phyloP scores from a whole-genome alignment of 2,113 vertebrate species.

The Onychostoma macrolepis region DNA sequence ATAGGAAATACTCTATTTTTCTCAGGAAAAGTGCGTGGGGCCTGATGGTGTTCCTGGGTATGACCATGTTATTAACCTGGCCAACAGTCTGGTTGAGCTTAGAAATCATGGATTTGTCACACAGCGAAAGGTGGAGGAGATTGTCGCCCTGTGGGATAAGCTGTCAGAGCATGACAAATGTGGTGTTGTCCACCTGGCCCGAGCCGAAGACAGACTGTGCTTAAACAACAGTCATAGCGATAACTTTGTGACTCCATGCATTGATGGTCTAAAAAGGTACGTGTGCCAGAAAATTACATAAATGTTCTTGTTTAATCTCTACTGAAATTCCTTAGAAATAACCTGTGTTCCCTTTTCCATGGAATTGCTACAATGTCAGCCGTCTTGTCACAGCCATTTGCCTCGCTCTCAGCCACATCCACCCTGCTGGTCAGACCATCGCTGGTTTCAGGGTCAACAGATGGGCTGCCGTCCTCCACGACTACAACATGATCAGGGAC shows the following conservation, averaged over 20 bases:
- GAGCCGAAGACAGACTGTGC: no score
- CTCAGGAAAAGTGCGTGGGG: conserved; percentile 6
- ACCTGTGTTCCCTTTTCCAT: not conserved
- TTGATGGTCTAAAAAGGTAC: not conserved
- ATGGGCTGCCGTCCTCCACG: conserved; percentile 20
- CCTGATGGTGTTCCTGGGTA: conserved; percentile 29
- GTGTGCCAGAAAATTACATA: not conserved
- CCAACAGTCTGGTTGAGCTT: conserved; percentile 34
- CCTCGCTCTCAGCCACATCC: conserved; percentile 20
- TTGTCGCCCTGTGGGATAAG: conserved; percentile 18
- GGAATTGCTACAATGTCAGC: not conserved
- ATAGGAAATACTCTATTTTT: not conserved
- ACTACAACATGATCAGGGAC: conserved; percentile 27
- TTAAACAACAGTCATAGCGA: not conserved
- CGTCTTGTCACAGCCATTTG: conserved; percentile 8
- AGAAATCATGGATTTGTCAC: not conserved
- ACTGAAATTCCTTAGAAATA: not conserved
- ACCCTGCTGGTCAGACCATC: conserved; percentile 5
- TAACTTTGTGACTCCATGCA: not conserved
- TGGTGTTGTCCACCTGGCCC: not conserved
- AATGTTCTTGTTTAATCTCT: not conserved
- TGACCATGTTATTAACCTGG: conserved; percentile 12
- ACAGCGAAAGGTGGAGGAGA: not conserved
- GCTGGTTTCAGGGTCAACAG: conserved; percentile 9
- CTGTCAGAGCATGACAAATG: conserved; percentile 9